Evolutionary conservation across 1,140 invertebrate species (phyloP).

Genomic region (Drosophila serrata): DNA sequence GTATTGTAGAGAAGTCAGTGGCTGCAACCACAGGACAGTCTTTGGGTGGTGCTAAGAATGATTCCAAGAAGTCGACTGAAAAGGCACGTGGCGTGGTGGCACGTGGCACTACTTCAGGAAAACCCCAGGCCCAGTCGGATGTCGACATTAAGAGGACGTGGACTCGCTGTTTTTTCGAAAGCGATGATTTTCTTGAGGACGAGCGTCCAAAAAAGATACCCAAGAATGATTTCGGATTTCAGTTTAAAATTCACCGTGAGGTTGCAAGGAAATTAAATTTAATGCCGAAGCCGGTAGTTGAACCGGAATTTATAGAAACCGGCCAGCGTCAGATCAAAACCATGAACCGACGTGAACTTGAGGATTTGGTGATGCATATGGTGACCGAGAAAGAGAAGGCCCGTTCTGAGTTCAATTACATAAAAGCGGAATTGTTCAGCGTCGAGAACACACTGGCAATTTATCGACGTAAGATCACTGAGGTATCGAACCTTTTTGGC

Average conservation of each 20-base stretch:
- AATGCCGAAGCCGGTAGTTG: not conserved
- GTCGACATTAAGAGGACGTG: no score
- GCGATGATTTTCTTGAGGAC: no score
- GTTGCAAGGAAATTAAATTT: fast-evolving
- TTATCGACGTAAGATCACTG: conserved; percentile 88
- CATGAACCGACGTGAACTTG: conserved; percentile 88
- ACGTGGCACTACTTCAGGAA: no score
- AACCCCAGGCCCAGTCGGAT: no score
- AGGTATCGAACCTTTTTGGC: conserved; percentile 89
- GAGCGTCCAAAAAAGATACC: not conserved
- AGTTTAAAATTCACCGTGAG: not conserved
- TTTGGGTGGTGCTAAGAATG: no score
- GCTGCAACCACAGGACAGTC: no score
- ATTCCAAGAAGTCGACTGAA: no score
- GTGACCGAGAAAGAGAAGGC: conserved; percentile 90
- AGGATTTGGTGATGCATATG: conserved; percentile 91
- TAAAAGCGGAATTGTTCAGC: conserved; percentile 88
- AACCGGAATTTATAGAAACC: not conserved
- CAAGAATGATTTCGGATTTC: not conserved
- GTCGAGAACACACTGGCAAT: conserved; percentile 88
- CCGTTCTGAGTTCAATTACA: conserved; percentile 89
- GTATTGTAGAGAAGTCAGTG: no score
- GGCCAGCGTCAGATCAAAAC: conserved; percentile 63
- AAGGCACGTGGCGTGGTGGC: no score
- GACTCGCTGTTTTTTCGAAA: no score